Conservation (phyloP, 2,888 invertebrate genomes). For the Rosalia funebris region DNA sequence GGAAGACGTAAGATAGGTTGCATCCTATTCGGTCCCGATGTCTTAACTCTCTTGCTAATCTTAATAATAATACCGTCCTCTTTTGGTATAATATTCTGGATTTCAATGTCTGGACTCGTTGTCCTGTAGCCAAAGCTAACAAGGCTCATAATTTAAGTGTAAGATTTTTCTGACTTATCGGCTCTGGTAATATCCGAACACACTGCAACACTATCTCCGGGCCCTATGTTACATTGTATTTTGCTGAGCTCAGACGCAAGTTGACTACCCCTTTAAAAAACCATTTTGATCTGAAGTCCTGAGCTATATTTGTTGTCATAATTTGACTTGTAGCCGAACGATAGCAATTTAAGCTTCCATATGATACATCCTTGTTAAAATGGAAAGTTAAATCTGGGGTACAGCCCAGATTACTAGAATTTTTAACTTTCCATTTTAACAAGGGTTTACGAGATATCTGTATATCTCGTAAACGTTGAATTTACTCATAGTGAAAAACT, state of each 20-base stretch:
- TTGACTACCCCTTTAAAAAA: slow-evolving; percentile 8
- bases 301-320: not conserved
- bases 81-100: not conserved
- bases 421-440: not conserved
- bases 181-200: not conserved
- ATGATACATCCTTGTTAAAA: not conserved
- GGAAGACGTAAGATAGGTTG: not conserved
- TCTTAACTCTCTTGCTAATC: not conserved
- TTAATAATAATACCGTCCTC: not conserved
- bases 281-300: not conserved
- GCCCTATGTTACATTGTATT: not conserved
- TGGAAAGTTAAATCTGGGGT: too few relatives aligned
- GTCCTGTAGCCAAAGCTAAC: not conserved
- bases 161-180: not conserved
- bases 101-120: not conserved
- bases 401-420: not conserved
- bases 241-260: not conserved
- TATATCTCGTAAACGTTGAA: too few relatives aligned
- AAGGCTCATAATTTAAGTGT: not conserved
- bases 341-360: not conserved
- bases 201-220: not conserved
- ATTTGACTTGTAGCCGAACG: not conserved
- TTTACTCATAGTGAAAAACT: not conserved
- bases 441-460: not conserved
- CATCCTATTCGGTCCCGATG: not conserved